Conservation (phyloP, 2,797 vertebrate species). For the Sphaeramia orbicularis region DNA sequence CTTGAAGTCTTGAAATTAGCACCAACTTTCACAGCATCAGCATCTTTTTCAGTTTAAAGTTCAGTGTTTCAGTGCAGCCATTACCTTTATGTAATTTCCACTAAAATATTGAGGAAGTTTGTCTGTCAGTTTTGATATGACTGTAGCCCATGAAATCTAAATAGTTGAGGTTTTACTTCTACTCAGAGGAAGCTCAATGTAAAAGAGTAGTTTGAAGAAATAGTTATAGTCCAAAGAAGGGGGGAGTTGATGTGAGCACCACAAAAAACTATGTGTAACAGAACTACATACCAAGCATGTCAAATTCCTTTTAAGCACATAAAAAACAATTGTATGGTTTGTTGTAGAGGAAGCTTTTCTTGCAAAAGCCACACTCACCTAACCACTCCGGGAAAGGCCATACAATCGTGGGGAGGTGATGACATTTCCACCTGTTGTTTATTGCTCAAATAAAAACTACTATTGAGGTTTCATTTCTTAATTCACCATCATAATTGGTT, state of each 20-base stretch:
- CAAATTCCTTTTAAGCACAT: neutral
- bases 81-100: no score
- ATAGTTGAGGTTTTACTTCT: no score
- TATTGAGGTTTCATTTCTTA: slow-evolving; percentile 27
- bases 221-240: no score
- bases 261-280: no score
- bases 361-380: slow-evolving; percentile 21
- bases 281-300: slow-evolving; percentile 8
- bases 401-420: neutral
- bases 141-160: neutral
- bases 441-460: slow-evolving; percentile 30
- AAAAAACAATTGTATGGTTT: neutral
- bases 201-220: no score
- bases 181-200: no score
- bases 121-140: slow-evolving; percentile 32
- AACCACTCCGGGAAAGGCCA: slow-evolving; percentile 8
- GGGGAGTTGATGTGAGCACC: no score
- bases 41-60: no score
- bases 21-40: no score
- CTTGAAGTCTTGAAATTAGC: no score
- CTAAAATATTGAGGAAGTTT: slow-evolving; percentile 37
- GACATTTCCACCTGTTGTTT: neutral
- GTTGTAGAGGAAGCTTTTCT: slow-evolving; percentile 30
- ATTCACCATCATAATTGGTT: no score
- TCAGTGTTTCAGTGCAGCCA: no score